Conservation (phyloP, 2,888 invertebrate species). For the Gandaritis pyraliata region DNA sequence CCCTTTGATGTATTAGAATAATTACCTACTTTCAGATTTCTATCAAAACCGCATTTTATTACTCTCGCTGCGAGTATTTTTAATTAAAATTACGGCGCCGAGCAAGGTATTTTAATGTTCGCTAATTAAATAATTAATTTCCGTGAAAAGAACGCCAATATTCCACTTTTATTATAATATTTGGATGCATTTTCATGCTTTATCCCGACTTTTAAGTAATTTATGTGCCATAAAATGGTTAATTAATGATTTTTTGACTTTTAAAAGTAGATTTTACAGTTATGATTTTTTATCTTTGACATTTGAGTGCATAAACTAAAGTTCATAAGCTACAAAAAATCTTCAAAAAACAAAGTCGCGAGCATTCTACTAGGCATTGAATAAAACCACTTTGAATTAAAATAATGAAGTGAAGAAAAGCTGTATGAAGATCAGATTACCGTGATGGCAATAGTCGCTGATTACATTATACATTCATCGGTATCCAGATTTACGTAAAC, state of each 20-base stretch:
- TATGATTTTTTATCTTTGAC: background rate
- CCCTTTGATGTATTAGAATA: too few species aligned
- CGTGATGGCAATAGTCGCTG: slow-evolving; percentile 49
- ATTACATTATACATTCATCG: slow-evolving; percentile 80
- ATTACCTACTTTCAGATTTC: background rate
- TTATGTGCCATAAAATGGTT: slow-evolving; percentile 15
- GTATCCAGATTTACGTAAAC: slow-evolving; percentile 72
- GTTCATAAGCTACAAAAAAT: too few species aligned
- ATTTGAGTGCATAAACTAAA: too few species aligned
- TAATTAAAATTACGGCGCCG: slow-evolving; percentile 53
- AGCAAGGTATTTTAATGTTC: slow-evolving; percentile 37
- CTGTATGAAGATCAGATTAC: slow-evolving; percentile 14
- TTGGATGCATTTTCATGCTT: slow-evolving; percentile 12
- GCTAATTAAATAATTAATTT: slow-evolving; percentile 30
- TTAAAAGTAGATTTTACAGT: too few species aligned
- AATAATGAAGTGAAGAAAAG: background rate
- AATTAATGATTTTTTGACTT: background rate
- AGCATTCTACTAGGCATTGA: background rate
- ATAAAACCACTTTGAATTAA: slow-evolving; percentile 1
- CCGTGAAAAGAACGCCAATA: slow-evolving; percentile 15
- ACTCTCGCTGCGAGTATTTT: slow-evolving; percentile 26
- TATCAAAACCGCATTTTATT: slow-evolving; percentile 8
- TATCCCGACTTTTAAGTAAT: slow-evolving; percentile 19
- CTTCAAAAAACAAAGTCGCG: too few species aligned
- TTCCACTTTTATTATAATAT: slow-evolving; percentile 19